Conservation (phyloP, 2,797 vertebrate species). For the Phyllotis vaccarum region DNA sequence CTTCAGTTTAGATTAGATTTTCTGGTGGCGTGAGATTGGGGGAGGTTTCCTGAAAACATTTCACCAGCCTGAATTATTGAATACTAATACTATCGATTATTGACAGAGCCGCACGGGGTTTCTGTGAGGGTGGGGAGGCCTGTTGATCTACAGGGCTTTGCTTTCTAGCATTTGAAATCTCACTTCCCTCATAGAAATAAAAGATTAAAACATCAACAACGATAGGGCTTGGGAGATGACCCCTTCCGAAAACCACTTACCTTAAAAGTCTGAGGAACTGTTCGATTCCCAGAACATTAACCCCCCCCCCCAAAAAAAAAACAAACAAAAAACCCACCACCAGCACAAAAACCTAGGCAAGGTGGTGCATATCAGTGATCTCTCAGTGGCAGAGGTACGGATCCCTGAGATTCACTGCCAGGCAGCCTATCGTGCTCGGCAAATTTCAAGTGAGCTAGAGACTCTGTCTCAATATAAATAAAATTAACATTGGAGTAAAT, state of each 20-base stretch:
- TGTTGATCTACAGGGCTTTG: neutral
- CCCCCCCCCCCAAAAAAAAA: too few species aligned
- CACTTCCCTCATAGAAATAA: conserved; percentile 56
- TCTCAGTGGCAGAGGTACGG: neutral
- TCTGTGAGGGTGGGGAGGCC: neutral
- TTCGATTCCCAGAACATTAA: neutral
- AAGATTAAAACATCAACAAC: conserved; percentile 34
- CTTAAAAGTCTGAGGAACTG: neutral
- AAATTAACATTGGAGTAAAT: neutral
- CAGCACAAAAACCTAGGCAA: neutral
- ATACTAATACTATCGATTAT: neutral
- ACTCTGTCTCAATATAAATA: neutral
- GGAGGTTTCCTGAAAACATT: neutral
- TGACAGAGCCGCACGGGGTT: neutral
- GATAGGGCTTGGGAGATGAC: neutral
- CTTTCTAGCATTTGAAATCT: conserved; percentile 51
- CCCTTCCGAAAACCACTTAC: neutral
- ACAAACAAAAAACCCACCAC: neutral
- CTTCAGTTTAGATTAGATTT: conserved; percentile 64
- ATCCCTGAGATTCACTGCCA: neutral
- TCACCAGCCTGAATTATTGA: neutral
- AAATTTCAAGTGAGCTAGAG: neutral
- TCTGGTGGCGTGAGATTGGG: neutral
- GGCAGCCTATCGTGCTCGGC: neutral
- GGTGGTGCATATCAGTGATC: neutral